These are phyloP conservation scores for Oryzaephilus surinamensis DNA, from an alignment of 1,140 invertebrate species.

Conservation along the genomic window DNA sequence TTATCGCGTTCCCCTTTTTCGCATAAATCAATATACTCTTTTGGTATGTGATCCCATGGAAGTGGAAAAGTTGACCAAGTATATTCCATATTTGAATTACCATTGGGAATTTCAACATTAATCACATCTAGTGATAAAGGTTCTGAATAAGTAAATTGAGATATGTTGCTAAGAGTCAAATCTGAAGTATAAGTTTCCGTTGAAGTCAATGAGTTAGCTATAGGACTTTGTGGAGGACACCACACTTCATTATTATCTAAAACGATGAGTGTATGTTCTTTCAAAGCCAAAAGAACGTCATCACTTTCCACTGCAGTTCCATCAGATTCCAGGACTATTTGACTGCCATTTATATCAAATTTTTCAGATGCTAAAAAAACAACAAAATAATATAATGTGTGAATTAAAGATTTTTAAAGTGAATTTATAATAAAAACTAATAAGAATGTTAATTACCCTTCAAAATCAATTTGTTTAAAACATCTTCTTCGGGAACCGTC, in stretches of 20 bases:
- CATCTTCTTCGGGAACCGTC: no score
- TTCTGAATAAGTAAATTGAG: not conserved
- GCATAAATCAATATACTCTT: not conserved
- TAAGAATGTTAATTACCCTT: no score
- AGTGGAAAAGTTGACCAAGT: not conserved
- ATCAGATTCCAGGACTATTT: constrained; percentile 2
- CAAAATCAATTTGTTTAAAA: no score
- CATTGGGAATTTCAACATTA: not conserved
- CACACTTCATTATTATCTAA: not conserved
- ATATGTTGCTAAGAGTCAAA: not conserved
- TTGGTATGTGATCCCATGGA: not conserved
- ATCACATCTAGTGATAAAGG: not conserved
- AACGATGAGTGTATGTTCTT: constrained; percentile 1
- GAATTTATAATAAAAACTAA: constrained; percentile 9
- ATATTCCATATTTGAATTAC: not conserved
- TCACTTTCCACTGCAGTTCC: constrained; percentile 1
- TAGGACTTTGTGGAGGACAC: no score
- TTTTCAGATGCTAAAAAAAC: constrained; percentile 4
- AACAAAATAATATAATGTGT: not conserved
- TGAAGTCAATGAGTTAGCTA: not conserved
- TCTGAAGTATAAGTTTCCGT: not conserved
- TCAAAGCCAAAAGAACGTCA: not conserved
- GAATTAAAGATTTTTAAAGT: not conserved
- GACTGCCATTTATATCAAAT: not conserved
- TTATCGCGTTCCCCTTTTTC: not conserved